Base-by-base conservation (phyloP, 2,888 invertebrate genomes). In the Rhodophaea formosa region DNA sequence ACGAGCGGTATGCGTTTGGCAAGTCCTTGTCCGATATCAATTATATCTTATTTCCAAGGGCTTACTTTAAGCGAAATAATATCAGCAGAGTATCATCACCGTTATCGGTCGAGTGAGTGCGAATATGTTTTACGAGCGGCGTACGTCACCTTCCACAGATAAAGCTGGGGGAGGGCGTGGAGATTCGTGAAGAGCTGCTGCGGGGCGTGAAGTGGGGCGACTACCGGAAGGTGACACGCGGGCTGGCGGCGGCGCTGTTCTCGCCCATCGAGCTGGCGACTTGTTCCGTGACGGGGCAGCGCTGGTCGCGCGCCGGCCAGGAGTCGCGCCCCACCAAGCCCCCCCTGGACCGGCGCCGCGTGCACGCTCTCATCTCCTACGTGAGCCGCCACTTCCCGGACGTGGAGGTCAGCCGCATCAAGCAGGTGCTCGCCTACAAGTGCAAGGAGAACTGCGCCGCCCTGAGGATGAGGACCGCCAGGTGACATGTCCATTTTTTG, bases 381-480 rank as follows among this genome's bases (percentile, higher is more conserved):
- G 95, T 95, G 70, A 94, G 94, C 76, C 92, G 94, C 53, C 92
- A 94, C 77, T 95, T 95, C 90, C 95, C 95, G 39, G 93, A 94
- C 77, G 94, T 95, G 17, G 95, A 95, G 84, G 94, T 95, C 75
- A 94, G 94, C 86, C 91, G 95, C 75, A 95, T 95, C 80, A 95
- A 95, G 82, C 95, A 95, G 84, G 95, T 95, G 68, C 88, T 95
- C 69, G 95, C 95, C 29, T 95, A 95, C 86, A 95, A 95, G 85
- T 95, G 95, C 84, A 95, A 95, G 88, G 95, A 95, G 82, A 95
- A 95, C 85, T 95, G 95, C 70, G 95, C 95, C 52, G 95, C 95
- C 68, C 93, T 95, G 61, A 89, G 94, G 82, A 95, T 95, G 94
- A 93, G 95, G 80, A 94, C 94, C 52, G 94, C 95, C 75, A 93